Evolutionary conservation across 1,140 invertebrate genomes (phyloP).

Genomic region (Paraescarpia echinospica): DNA sequence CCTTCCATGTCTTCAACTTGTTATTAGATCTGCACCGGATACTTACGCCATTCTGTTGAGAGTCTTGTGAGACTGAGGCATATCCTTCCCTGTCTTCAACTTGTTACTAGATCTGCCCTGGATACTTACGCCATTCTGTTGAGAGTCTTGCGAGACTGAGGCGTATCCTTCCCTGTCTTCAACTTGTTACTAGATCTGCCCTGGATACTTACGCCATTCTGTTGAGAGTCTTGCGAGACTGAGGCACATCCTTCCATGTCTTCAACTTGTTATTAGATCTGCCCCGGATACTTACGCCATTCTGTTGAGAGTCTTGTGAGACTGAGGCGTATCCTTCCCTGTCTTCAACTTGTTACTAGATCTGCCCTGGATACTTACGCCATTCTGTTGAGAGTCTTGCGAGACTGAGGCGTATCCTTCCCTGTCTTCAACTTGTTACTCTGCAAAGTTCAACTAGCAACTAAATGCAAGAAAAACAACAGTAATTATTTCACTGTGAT

Average conservation of each 20-base stretch:
- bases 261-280: background rate
- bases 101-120: background rate
- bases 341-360: background rate
- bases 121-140: conserved; percentile 11
- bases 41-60: conserved; percentile 12
- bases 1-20: background rate
- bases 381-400: conserved; percentile 9
- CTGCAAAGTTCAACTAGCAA: background rate
- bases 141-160: background rate
- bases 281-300: conserved; percentile 7
- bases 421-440: background rate
- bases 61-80: background rate
- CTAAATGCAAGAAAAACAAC: background rate
- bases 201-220: conserved; percentile 10
- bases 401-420: background rate
- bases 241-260: background rate
- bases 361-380: background rate
- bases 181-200: background rate
- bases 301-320: background rate
- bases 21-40: background rate
- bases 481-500: background rate
- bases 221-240: background rate
- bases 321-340: background rate
- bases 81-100: background rate
- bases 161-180: background rate